These are phyloP conservation scores for Hedya salicella DNA, from an alignment of 2,888 invertebrate genomes.

Conservation along the genomic window DNA sequence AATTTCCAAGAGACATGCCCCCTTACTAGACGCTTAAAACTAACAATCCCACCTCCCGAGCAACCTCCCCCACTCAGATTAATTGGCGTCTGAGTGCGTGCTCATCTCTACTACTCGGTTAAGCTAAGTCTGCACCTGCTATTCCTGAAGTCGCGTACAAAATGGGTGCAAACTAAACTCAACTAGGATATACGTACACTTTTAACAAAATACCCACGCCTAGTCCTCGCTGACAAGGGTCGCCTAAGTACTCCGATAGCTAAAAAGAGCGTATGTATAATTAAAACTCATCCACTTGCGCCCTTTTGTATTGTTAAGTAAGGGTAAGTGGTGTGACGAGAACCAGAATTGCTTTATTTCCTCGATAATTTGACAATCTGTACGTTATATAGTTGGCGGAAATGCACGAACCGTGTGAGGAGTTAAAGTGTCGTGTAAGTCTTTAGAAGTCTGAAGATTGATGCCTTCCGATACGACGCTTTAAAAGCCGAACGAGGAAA, in stretches of 20 bases:
- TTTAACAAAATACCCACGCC: conserved; percentile 45
- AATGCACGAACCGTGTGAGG: conserved; percentile 28
- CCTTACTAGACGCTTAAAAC: conserved; percentile 1
- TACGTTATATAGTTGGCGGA: conserved; percentile 28
- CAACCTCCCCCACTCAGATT: conserved; percentile 51
- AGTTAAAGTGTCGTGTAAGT: conserved; percentile 24
- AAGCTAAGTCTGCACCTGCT: neutral
- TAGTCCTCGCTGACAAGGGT: conserved; percentile 27
- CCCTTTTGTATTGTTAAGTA: neutral
- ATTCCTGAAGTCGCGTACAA: neutral
- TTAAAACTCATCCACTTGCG: neutral
- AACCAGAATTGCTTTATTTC: conserved; percentile 39
- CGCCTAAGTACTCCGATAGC: neutral
- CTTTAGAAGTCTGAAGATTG: conserved; percentile 23
- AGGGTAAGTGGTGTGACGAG: conserved; percentile 36
- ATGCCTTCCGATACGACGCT: conserved; percentile 21
- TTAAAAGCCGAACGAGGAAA: conserved; percentile 6
- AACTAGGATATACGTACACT: conserved; percentile 34
- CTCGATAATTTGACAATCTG: conserved; percentile 29
- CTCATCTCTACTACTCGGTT: conserved; percentile 6
- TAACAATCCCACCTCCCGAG: conserved; percentile 32
- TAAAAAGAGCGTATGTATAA: neutral
- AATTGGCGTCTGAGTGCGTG: conserved; percentile 55
- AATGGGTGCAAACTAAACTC: neutral
- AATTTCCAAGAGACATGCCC: neutral